Conservation (phyloP, 2,888 invertebrate genomes). For the Scaptomyza flava region DNA sequence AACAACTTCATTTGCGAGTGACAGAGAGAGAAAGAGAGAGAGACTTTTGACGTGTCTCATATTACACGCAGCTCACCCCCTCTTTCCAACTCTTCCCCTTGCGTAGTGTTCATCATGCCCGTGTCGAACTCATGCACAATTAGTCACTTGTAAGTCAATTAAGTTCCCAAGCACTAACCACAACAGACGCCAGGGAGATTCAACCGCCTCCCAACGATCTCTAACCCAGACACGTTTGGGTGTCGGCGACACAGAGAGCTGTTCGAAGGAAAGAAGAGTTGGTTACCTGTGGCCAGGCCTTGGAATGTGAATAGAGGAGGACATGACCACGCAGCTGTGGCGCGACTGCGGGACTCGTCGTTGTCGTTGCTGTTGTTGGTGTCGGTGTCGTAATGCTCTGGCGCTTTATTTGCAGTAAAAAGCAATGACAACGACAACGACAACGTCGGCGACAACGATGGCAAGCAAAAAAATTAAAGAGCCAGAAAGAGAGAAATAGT, state of each 20-base stretch:
- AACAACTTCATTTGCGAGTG: slow-evolving; percentile 68
- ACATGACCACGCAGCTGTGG: slow-evolving; percentile 21
- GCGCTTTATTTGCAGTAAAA: slow-evolving; percentile 76
- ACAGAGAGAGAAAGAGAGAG: not conserved
- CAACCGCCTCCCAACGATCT: slow-evolving; percentile 13
- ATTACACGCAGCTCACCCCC: slow-evolving; percentile 65
- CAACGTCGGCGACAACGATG: slow-evolving; percentile 32
- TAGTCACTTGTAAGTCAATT: slow-evolving; percentile 81
- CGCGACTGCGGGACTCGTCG: slow-evolving; percentile 24
- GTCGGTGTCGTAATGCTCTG: slow-evolving; percentile 54
- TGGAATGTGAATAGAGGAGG: slow-evolving; percentile 24
- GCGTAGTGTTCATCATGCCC: slow-evolving; percentile 27
- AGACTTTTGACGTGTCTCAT: slow-evolving; percentile 62
- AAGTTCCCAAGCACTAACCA: slow-evolving; percentile 70
- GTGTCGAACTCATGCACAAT: slow-evolving; percentile 79
- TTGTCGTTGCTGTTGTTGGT: slow-evolving; percentile 48
- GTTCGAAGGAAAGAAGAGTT: not conserved
- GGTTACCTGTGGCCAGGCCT: slow-evolving; percentile 43
- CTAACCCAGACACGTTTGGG: slow-evolving; percentile 47
- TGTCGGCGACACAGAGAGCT: slow-evolving; percentile 9
- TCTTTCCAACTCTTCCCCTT: not conserved
- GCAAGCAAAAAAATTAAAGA: slow-evolving; percentile 55
- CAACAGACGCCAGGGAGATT: slow-evolving; percentile 61
- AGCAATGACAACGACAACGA: slow-evolving; percentile 66
- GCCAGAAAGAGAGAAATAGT: slow-evolving; percentile 20